A percentile compares a stretch with the other conserved stretches of the same genome.
These are phyloP conservation scores for Gnathonemus longibarbis DNA, from an alignment of 2,113 vertebrate genomes.

Conservation along the genomic window DNA sequence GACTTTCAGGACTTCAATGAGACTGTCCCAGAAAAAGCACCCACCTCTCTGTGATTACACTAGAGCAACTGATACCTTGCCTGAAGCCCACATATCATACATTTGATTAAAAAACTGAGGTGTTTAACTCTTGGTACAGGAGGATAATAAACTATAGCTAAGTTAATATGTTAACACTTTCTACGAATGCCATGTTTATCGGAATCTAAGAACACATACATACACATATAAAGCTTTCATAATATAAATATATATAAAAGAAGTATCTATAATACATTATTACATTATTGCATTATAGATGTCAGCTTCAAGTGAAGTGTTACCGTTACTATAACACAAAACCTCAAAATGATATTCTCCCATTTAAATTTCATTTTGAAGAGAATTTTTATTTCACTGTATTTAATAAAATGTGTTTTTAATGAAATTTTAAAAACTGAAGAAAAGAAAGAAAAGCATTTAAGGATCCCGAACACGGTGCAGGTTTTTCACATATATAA, in stretches of 20 bases:
- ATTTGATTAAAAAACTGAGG: not conserved
- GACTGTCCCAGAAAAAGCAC: not conserved
- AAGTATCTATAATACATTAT: not conserved
- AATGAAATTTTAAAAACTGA: not conserved
- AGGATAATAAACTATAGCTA: not conserved
- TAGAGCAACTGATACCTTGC: not conserved
- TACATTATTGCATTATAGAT: not conserved
- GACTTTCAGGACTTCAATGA: not conserved
- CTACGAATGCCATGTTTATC: not conserved
- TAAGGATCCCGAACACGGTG: not conserved
- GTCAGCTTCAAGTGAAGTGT: not conserved
- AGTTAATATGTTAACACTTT: not conserved
- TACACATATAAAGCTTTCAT: not conserved
- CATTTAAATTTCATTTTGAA: not conserved
- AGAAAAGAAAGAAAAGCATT: not conserved
- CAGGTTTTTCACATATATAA: not conserved
- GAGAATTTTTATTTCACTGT: not conserved
- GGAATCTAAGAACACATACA: not conserved
- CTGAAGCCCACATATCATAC: not conserved
- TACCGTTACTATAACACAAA: not conserved
- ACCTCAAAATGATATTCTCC: not conserved
- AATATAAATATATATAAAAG: no score
- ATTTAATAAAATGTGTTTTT: not conserved
- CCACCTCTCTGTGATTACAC: not conserved
- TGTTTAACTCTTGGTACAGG: not conserved